Evolutionary conservation across 2,888 invertebrate species (phyloP), one percentile per base, ranked within the genome.

Genomic region (Agrochola macilenta): DNA sequence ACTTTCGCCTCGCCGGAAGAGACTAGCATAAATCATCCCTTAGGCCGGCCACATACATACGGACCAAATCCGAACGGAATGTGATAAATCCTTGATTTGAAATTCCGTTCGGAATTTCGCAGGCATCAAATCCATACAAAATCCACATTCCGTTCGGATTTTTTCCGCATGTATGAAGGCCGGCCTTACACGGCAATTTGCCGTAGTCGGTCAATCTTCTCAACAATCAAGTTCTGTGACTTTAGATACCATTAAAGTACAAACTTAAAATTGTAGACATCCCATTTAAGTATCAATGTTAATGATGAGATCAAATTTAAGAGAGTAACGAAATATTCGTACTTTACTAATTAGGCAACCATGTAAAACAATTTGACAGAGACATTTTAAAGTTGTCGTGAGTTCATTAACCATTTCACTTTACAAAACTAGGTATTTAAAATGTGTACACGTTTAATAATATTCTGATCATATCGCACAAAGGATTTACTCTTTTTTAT

Each of bases 391-490:
- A 43, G 11, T 60, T 76, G 35, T 39, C 3, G 23, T 66, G 35
- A 60, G 30, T 60, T 58, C 20, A 17, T 20, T 52, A 64, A 78
- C n/a, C n/a, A 52, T 61, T 23, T 35, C 11, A 54, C 61, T 35
- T 26, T 57, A 57, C 54, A 64, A 64, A 57, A 64, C 46, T 74
- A 64, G 2, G 52, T 76, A 57, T 23, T 9, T 52, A 73, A 14
- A 39, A 58, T n/a, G 63, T 74, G 52, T 65, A 76, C 20, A 76
- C 77, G 26, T 68, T 61, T 68, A 43, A 43, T 43, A n/a, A n/a
- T 43, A 54, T 76, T 77, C 68, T 54, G 43, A 68, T 76, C 76
- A 76, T 74, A 74, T 79, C 74, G 79, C 79, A 79, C 74, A 69
- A 79, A 79, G 23, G 14, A 79, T 58, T 79, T 68, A 63, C 68